phyloP scores from a whole-genome alignment of 2,113 vertebrate genomes.

The Myotis davidii region DNA sequence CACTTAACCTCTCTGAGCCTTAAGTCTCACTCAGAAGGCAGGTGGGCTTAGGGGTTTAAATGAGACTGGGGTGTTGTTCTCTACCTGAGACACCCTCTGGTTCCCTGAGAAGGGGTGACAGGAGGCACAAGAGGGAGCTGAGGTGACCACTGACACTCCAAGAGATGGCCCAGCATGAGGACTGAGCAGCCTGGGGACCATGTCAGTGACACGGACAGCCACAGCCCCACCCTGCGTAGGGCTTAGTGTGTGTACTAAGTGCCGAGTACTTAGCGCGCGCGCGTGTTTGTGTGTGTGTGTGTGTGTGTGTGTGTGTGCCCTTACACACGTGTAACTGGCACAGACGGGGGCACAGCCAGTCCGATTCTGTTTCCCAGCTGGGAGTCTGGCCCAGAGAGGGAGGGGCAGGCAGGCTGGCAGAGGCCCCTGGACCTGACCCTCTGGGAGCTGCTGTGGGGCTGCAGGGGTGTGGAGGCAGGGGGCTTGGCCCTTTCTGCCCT shows the following conservation, averaged over 20 bases:
- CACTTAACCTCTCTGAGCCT: neutral
- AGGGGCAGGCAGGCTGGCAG: neutral
- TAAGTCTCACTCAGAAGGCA: neutral
- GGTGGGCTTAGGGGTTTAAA: neutral
- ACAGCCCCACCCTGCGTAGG: neutral
- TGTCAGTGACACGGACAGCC: neutral
- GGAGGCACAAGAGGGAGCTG: neutral
- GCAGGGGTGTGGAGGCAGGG: neutral
- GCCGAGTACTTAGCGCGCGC: too few species aligned
- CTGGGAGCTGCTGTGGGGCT: too few species aligned
- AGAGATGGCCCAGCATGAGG: neutral
- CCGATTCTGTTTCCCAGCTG: neutral
- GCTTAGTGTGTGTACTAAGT: neutral
- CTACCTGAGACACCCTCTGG: accelerated
- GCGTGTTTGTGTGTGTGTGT: too few species aligned
- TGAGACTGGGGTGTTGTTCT: neutral
- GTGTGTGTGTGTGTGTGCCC: too few species aligned
- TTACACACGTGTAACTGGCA: neutral
- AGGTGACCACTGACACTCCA: neutral
- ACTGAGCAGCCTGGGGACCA: neutral
- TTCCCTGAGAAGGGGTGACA: neutral
- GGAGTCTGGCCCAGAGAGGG: accelerated
- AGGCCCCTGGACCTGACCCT: neutral
- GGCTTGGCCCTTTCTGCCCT: neutral
- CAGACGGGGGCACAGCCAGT: accelerated